phyloP scores from a whole-genome alignment of 1,140 invertebrate species.

The Lepidurus apus region DNA sequence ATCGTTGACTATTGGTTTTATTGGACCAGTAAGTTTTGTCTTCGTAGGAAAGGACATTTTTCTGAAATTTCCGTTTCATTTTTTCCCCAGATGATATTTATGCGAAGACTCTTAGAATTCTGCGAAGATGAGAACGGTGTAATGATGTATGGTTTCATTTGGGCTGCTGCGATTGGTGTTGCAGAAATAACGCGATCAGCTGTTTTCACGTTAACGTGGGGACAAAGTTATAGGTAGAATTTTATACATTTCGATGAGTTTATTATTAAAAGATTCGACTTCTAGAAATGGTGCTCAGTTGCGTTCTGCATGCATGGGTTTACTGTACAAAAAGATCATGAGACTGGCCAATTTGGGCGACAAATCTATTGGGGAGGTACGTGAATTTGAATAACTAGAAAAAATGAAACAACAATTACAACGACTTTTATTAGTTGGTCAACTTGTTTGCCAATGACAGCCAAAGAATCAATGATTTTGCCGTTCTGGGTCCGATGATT shows the following conservation, averaged over 20 bases:
- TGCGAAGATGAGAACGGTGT: slow-evolving; percentile 46
- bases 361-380: slow-evolving; percentile 58
- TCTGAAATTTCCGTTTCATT: slow-evolving; percentile 16
- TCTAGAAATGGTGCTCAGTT: slow-evolving; percentile 56
- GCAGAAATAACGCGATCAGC: slow-evolving; percentile 54
- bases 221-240: slow-evolving; percentile 50
- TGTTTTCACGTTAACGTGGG: slow-evolving; percentile 57
- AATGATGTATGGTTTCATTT: slow-evolving; percentile 47
- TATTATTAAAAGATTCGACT: slow-evolving; percentile 40
- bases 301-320: slow-evolving; percentile 53
- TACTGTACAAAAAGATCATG: slow-evolving; percentile 61
- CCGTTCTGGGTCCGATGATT: slow-evolving; percentile 56
- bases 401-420: slow-evolving; percentile 7
- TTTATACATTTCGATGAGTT: background rate
- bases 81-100: slow-evolving; percentile 52
- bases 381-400: background rate
- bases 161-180: slow-evolving; percentile 50
- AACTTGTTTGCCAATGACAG: slow-evolving; percentile 65
- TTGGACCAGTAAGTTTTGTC: slow-evolving; percentile 53
- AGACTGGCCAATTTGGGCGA: slow-evolving; percentile 52
- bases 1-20: slow-evolving; percentile 54
- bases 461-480: slow-evolving; percentile 58
- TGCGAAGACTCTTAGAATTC: slow-evolving; percentile 52
- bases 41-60: background rate
- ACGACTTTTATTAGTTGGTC: slow-evolving; percentile 51